Evolutionary conservation across 2,113 vertebrate genomes (phyloP).

Genomic region (Otis tarda): DNA sequence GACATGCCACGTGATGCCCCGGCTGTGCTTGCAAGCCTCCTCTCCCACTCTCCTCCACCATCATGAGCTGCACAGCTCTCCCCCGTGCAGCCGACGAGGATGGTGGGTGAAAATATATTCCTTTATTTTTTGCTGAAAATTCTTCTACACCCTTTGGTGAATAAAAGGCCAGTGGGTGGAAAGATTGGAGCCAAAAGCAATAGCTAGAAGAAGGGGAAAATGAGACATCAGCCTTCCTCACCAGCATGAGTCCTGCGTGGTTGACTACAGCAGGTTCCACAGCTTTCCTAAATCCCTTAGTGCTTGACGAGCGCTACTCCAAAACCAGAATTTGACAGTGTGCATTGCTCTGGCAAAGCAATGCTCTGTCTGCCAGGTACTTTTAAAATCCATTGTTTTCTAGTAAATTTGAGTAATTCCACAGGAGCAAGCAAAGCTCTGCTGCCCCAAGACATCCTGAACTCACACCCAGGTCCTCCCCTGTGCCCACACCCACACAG

Average conservation of each 20-base stretch:
- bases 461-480: background rate
- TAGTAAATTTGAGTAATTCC: background rate
- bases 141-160: conserved; percentile 25
- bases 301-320: rapidly evolving
- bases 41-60: background rate
- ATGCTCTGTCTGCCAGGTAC: background rate
- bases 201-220: background rate
- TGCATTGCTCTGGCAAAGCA: background rate
- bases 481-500: background rate
- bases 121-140: conserved; percentile 51
- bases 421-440: background rate
- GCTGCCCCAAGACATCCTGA: background rate
- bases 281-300: background rate
- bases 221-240: background rate
- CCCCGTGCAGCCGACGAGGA: background rate
- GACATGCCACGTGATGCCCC: background rate
- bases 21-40: background rate
- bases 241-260: background rate
- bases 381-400: background rate
- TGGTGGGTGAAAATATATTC: conserved; percentile 39
- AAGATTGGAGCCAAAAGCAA: conserved; percentile 29
- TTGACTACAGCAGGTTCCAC: background rate
- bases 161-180: conserved; percentile 52
- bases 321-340: background rate
- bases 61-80: conserved; percentile 29